phyloP scores from a whole-genome alignment of 2,113 vertebrate genomes.

The Oreotrochilus melanogaster region DNA sequence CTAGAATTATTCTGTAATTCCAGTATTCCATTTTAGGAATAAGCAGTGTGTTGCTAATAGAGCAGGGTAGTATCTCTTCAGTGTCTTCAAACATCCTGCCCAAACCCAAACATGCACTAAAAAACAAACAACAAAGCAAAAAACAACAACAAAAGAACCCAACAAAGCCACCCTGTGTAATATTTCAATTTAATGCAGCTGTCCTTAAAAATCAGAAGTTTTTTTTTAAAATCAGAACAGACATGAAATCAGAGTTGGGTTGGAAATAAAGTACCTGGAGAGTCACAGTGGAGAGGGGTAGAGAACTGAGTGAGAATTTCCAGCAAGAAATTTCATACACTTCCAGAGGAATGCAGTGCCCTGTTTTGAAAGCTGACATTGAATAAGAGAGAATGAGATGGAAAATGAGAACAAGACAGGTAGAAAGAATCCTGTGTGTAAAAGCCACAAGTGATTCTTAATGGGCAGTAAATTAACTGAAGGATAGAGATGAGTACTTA shows the following conservation, averaged over 20 bases:
- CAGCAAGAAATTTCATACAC: not conserved
- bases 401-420: not conserved
- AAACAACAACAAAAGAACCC: accelerated
- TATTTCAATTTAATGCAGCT: not conserved
- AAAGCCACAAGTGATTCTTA: slow-evolving; percentile 53
- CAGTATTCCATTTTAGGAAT: not conserved
- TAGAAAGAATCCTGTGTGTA: not conserved
- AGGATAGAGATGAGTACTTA: not conserved
- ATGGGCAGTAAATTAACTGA: not conserved
- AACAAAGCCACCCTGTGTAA: not conserved
- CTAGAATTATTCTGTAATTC: not conserved
- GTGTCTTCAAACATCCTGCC: not conserved
- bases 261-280: not conserved
- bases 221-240: not conserved
- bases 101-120: not conserved
- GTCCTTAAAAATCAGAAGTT: not conserved
- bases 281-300: not conserved
- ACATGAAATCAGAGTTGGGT: not conserved
- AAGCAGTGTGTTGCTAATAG: not conserved
- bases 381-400: not conserved
- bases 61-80: not conserved
- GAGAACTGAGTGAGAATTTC: not conserved
- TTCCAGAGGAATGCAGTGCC: not conserved
- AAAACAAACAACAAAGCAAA: not conserved
- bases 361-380: slow-evolving; percentile 4